Evolutionary conservation across 1,140 invertebrate species (phyloP).

Genomic region (Drosophila pectinifera): DNA sequence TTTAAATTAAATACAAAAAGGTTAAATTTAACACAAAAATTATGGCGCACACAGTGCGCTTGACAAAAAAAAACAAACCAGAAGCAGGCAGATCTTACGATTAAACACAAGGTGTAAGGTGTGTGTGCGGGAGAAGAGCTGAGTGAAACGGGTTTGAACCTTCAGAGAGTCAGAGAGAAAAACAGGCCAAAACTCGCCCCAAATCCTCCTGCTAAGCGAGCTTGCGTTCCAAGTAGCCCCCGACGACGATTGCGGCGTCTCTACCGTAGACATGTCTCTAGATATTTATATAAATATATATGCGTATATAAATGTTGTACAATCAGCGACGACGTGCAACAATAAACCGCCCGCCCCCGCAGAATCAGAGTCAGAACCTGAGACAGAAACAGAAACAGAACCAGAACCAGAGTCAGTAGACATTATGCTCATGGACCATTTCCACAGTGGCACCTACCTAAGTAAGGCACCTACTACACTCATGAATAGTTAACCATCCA

Average conservation of each 20-base stretch:
- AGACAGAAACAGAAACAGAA: constrained; percentile 13
- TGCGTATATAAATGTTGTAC: constrained; percentile 78
- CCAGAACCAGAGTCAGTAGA: constrained; percentile 20
- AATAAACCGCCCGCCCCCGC: constrained; percentile 57
- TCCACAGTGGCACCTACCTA: constrained; percentile 62
- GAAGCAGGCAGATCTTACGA: constrained; percentile 37
- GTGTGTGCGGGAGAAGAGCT: constrained; percentile 27
- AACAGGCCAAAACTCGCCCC: constrained; percentile 6
- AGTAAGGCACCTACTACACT: constrained; percentile 54
- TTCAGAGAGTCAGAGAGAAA: background rate
- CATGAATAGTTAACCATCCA: constrained; percentile 47
- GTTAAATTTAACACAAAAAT: constrained; percentile 60
- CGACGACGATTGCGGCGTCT: constrained; percentile 64
- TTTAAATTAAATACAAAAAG: constrained; percentile 67
- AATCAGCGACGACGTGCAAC: constrained; percentile 81
- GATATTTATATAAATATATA: constrained; percentile 51
- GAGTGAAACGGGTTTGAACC: constrained; percentile 19
- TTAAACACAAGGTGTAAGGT: constrained; percentile 34
- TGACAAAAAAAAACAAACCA: constrained; percentile 63
- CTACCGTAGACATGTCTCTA: constrained; percentile 62
- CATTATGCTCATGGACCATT: constrained; percentile 50
- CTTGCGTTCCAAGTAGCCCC: constrained; percentile 56
- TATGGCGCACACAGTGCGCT: constrained; percentile 68
- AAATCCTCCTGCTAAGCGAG: constrained; percentile 48
- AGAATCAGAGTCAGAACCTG: constrained; percentile 21